Evolutionary conservation across 2,113 vertebrate genomes (phyloP).

Genomic region (Megalops atlanticus): DNA sequence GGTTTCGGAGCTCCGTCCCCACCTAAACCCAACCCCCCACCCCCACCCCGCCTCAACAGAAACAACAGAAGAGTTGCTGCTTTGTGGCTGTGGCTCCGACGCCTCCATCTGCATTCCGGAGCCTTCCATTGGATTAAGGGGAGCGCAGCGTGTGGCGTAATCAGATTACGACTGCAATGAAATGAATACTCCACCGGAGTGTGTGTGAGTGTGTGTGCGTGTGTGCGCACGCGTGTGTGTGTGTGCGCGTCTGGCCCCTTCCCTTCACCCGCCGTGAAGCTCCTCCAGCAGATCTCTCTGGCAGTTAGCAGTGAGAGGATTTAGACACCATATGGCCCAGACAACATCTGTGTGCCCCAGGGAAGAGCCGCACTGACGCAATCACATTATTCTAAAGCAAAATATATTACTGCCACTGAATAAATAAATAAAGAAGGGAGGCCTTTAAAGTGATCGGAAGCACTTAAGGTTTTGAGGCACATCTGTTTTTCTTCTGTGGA

Average conservation of each 20-base stretch:
- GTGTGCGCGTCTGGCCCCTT: no score
- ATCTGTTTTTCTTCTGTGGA: conserved; percentile 35
- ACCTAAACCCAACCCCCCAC: no score
- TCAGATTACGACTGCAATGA: conserved; percentile 12
- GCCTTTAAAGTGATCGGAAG: conserved; percentile 57
- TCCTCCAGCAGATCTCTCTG: conserved; percentile 31
- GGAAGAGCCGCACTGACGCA: conserved; percentile 58
- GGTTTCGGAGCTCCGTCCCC: no score
- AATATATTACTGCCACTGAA: conserved; percentile 72
- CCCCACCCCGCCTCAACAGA: no score
- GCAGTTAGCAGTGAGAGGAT: conserved; percentile 39
- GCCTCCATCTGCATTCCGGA: background rate
- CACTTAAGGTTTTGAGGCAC: conserved; percentile 50
- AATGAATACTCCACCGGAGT: conserved; percentile 4
- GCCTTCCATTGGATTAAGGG: conserved; percentile 14
- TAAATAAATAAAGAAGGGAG: conserved; percentile 68
- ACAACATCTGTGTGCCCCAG: conserved; percentile 75
- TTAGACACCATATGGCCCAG: conserved; percentile 66
- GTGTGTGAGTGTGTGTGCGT: no score
- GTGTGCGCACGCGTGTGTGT: no score
- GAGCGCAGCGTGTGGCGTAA: background rate
- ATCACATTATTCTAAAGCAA: conserved; percentile 63
- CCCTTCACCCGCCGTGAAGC: no score
- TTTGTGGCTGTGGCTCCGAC: no score
- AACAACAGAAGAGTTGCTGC: no score